These are phyloP conservation scores for Platycercus adscitus DNA, from an alignment of 2,113 vertebrate genomes.

Conservation along the genomic window DNA sequence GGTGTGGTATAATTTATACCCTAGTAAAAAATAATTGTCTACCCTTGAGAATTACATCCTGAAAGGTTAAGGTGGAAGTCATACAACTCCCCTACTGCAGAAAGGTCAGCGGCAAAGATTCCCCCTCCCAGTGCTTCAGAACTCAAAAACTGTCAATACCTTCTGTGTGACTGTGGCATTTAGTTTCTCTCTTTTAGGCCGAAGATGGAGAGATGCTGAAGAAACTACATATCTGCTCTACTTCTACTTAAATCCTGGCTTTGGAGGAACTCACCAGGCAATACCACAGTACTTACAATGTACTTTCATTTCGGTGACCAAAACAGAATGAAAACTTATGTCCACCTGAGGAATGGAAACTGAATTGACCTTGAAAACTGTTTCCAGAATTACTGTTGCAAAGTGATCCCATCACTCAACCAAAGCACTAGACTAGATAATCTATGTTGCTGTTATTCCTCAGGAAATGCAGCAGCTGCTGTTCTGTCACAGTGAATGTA, in stretches of 20 bases:
- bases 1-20: background rate
- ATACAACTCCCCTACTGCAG: background rate
- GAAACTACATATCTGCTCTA: background rate
- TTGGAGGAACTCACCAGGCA: background rate
- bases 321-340: background rate
- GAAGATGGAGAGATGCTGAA: background rate
- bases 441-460: background rate
- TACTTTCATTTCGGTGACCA: background rate
- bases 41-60: background rate
- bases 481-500: background rate
- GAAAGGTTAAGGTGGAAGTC: background rate
- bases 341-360: background rate
- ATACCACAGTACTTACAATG: background rate
- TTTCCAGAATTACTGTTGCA: background rate
- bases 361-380: background rate
- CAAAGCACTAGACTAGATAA: background rate
- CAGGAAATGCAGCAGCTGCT: background rate
- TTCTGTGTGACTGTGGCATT: background rate
- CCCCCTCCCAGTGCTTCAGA: background rate
- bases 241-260: background rate
- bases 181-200: background rate
- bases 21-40: background rate
- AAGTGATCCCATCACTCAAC: background rate
- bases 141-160: background rate
- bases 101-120: background rate